A percentile compares a stretch with the other conserved stretches of the same genome.
phyloP scores from a whole-genome alignment of 2,797 vertebrate genomes.

The Lacerta agilis region DNA sequence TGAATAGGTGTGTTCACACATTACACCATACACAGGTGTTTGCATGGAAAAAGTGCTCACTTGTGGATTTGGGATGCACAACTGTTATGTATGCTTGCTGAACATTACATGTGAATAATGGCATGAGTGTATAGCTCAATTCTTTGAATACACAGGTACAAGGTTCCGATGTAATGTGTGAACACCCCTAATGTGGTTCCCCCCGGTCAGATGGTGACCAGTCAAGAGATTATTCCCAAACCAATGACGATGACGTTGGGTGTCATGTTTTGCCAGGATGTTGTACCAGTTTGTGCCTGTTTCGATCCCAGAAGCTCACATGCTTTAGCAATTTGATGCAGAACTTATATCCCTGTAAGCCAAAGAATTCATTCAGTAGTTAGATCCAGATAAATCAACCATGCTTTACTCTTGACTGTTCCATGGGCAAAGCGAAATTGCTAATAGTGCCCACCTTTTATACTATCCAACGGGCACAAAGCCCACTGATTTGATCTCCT shows the following conservation, averaged over 20 bases:
- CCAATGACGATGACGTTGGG: background rate
- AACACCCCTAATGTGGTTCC: background rate
- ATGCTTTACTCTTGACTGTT: background rate
- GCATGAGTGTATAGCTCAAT: too few relatives aligned
- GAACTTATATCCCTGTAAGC: background rate
- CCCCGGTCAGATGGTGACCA: background rate
- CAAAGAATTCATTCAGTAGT: background rate
- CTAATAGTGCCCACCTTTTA: background rate
- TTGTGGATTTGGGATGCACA: too few relatives aligned
- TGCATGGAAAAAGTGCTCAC: too few relatives aligned
- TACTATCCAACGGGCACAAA: background rate
- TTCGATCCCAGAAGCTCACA: background rate
- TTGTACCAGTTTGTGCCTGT: background rate
- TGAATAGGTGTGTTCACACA: too few relatives aligned
- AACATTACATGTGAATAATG: too few relatives aligned
- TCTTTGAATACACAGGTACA: too few relatives aligned
- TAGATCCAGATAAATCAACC: background rate
- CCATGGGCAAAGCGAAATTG: background rate
- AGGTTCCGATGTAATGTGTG: too few relatives aligned
- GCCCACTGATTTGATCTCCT: too few relatives aligned
- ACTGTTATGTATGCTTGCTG: too few relatives aligned
- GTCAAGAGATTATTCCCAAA: background rate
- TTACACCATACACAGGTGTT: too few relatives aligned
- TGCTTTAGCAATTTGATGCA: background rate
- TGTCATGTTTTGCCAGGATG: background rate